phyloP scores from a whole-genome alignment of 1,140 invertebrate species.

The Agrilus planipennis region DNA sequence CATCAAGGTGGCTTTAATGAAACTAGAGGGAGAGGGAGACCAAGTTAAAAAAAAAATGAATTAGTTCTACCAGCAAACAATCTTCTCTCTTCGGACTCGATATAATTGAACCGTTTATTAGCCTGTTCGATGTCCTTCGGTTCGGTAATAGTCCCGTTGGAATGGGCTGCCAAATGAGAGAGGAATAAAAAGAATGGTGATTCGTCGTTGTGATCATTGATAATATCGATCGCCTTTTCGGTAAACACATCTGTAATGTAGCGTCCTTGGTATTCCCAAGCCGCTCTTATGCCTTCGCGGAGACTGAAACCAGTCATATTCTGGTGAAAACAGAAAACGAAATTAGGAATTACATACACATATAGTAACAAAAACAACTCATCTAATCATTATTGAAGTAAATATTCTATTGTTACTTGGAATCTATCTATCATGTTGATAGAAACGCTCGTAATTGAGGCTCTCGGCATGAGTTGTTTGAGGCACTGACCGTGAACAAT shows the following conservation, averaged over 20 bases:
- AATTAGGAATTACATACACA: no score
- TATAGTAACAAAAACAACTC: no score
- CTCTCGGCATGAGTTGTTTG: no score
- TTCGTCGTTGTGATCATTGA: slow-evolving; percentile 45
- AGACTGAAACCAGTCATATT: slow-evolving; percentile 28
- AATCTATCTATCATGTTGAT: no score
- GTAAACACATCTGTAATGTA: slow-evolving; percentile 74
- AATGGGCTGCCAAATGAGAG: slow-evolving; percentile 68
- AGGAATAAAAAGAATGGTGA: slow-evolving; percentile 68
- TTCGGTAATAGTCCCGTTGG: slow-evolving; percentile 45
- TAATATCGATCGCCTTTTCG: slow-evolving; percentile 54
- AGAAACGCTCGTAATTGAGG: no score
- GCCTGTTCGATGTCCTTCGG: slow-evolving; percentile 63
- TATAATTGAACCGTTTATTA: slow-evolving; percentile 62
- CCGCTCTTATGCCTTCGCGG: slow-evolving; percentile 23
- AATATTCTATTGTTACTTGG: no score
- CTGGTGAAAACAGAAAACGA: no score
- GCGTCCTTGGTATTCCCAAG: slow-evolving; percentile 41
- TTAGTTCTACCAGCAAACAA: slow-evolving; percentile 73
- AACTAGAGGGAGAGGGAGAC: no score
- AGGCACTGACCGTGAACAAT: no score
- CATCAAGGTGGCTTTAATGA: no score
- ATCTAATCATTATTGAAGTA: no score
- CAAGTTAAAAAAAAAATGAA: no score
- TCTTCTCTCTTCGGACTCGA: slow-evolving; percentile 57